Evolutionary conservation across 2,888 invertebrate species (phyloP), one percentile per base, ranked within the genome.

Genomic region (Chymomyza procnemis): DNA sequence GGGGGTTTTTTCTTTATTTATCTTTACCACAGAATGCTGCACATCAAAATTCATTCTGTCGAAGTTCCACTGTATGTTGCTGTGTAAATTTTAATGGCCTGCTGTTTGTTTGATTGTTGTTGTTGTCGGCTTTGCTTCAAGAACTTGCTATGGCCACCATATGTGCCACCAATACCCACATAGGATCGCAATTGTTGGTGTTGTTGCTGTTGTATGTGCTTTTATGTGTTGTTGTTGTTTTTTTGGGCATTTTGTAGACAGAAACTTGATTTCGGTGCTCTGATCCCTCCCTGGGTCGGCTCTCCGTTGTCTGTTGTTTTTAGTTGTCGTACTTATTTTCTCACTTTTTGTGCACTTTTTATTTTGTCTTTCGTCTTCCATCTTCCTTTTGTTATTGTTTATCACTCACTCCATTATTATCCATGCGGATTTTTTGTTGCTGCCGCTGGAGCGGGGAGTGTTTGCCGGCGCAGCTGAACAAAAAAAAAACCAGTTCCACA

Each of bases 401-500:
- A 79, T 81, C 87, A 50, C 22, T 81, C 87, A 50, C 22, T 30
- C 26, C 50, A 50, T 54, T 71, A 61, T 65, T 67, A 69, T 59
- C 62, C 69, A 64, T 52, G 55, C 8, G 41, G 26, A 18, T 16
- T 87, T 69, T 73, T 48, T 73, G 73, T 64, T 71, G 55, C 12
- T 41, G 61, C 58, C 59, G 62, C 54, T 54, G 61, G 56, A 26
- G 48, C 58, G 19, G 56, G 41, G 48, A 61, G 19, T 64, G 62
- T 58, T 52, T 60, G 63, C 50, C 55, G 52, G 48, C n/a, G 34
- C 14, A 46, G 50, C 19, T 46, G 52, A 65, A 26, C 4, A 26
- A 22, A 22, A 4, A 22, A 4, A 69, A 87, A 85, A 85, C 88
- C 85, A 81, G 88, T 88, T 85, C 69, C 79, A 75, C 74, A 81